Conservation (phyloP, 2,797 vertebrate genomes). For the Pagetopsis macropterus region DNA sequence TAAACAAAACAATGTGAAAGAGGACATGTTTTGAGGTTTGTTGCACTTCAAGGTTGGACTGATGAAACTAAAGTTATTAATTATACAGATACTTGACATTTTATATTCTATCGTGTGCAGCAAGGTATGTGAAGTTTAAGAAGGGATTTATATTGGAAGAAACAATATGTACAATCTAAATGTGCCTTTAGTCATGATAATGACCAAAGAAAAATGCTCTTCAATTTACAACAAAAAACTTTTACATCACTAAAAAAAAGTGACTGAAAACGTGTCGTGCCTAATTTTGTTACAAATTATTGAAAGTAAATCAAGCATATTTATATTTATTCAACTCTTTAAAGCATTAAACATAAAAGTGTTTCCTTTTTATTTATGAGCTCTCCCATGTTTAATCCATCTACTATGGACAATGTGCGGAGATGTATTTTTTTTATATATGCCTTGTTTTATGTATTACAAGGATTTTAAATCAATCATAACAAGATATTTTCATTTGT, state of each 20-base stretch:
- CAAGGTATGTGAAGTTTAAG: constrained; percentile 2
- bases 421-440: constrained; percentile 7
- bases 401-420: neutral
- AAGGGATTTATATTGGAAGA: constrained; percentile 11
- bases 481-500: neutral
- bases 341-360: neutral
- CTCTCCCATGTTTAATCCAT: neutral
- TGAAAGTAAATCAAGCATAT: neutral
- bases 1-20: neutral
- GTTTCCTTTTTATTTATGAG: constrained; percentile 31
- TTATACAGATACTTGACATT: constrained; percentile 5
- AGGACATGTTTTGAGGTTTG: neutral
- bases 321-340: constrained; percentile 49
- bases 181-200: constrained; percentile 28
- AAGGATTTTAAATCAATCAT: constrained; percentile 34
- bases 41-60: constrained; percentile 15
- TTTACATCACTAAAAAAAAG: neutral
- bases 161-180: constrained; percentile 34
- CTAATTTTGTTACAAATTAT: neutral
- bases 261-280: neutral
- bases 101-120: neutral
- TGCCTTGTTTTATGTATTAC: constrained; percentile 2
- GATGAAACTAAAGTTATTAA: neutral
- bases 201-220: constrained; percentile 37
- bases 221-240: neutral